Evolutionary conservation across 2,113 vertebrate species (phyloP).

Genomic region (Apteryx owenii): DNA sequence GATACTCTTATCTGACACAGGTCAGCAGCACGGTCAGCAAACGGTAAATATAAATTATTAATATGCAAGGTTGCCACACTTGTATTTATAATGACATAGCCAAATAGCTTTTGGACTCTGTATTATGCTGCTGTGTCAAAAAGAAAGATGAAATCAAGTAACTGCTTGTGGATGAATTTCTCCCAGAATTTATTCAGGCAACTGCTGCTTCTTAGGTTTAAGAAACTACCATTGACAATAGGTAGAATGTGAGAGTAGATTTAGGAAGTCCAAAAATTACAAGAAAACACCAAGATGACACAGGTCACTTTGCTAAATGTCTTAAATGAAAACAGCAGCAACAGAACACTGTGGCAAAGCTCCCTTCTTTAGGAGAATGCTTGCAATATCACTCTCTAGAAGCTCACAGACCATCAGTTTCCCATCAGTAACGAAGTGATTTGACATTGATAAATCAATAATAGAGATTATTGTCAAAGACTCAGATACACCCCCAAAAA

Average conservation of each 20-base stretch:
- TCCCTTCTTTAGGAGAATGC: neutral
- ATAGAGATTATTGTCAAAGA: neutral
- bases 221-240: neutral
- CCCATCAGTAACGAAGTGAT: neutral
- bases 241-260: neutral
- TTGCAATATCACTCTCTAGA: neutral
- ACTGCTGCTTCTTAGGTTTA: neutral
- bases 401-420: neutral
- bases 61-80: neutral
- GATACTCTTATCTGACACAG: neutral
- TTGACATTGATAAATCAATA: neutral
- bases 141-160: neutral
- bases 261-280: neutral
- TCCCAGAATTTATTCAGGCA: neutral
- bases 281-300: neutral
- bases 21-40: neutral
- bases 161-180: neutral
- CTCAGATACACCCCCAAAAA: neutral
- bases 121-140: neutral
- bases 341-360: neutral
- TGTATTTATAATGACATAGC: neutral
- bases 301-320: neutral
- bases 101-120: neutral
- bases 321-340: neutral
- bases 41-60: slow-evolving; percentile 3